Evolutionary conservation across 1,140 invertebrate genomes (phyloP).

Genomic region (Aphelinus atriplicis): DNA sequence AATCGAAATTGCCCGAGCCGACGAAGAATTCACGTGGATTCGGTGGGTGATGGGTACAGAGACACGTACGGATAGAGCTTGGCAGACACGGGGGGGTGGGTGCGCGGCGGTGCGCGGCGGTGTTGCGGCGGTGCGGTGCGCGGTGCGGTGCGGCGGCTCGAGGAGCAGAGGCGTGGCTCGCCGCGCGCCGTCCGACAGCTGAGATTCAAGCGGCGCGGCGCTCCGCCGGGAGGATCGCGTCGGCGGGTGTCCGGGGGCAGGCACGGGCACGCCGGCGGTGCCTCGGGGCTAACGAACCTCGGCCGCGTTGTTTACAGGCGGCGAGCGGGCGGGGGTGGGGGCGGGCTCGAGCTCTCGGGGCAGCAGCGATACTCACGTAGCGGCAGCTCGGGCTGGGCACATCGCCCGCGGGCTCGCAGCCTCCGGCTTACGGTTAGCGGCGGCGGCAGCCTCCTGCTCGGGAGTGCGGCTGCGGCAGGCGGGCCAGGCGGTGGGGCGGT

Average conservation of each 20-base stretch:
- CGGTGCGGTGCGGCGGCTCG: neutral
- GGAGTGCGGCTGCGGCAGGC: too few relatives aligned
- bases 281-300: neutral
- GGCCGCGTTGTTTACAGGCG: neutral
- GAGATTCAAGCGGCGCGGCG: too few relatives aligned
- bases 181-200: too few relatives aligned
- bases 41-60: neutral
- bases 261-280: neutral
- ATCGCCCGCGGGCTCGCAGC: constrained; percentile 67
- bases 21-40: neutral
- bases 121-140: neutral
- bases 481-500: too few relatives aligned
- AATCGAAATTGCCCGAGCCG: neutral
- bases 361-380: constrained; percentile 62
- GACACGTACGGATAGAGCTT: neutral
- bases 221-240: too few relatives aligned
- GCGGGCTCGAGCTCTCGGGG: too few relatives aligned
- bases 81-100: neutral
- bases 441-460: too few relatives aligned
- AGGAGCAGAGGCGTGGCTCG: neutral
- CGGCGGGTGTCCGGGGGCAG: too few relatives aligned
- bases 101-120: too few relatives aligned
- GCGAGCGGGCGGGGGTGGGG: neutral
- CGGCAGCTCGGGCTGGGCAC: constrained; percentile 65
- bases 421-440: too few relatives aligned